Base-by-base conservation (phyloP, 2,797 vertebrate species). In the Epinephelus coioides region DNA sequence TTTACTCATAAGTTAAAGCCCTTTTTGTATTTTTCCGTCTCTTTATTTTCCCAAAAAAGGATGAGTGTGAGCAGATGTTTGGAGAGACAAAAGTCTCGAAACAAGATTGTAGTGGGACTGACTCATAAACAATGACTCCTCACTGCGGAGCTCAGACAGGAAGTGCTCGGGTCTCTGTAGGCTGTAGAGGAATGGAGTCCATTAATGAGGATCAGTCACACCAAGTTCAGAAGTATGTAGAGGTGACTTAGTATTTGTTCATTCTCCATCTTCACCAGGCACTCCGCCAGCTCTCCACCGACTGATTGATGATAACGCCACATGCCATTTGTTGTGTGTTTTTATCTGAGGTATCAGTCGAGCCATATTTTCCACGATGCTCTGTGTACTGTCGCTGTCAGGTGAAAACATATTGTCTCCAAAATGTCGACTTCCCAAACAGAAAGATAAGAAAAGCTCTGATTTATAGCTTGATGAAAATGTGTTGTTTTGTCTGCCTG, bases 161-260 rank as follows among this genome's bases (percentile, higher is more conserved):
- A 93, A 88, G 81, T 75, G 51, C 18, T 73, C 1, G 0, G 5
- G 69, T 81, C 76, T 60, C 69, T 50, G 66, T 38, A 54, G 73
- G 68, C 46, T 51, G 54, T 1, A 38, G 78, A 76, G 71, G 64
- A 83, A 72, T 59, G 15, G 3, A 46, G 21, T 56, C 38, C 44
- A 54, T 34, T 84, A 73, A 86, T 82, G 73, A 84, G 73, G n/a
- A 86, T 73, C 71, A 81, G 79, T 74, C 78, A 57, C 19, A 60
- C 5, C n/a, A 62, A 60, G 63, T 25, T 81, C 17, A 68, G 60
- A 77, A 63, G 46, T 73, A 73, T 81, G 61, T 56, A 54, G 40
- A 78, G 64, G 61, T 75, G 65, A 76, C 62, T 65, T 73, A 30
- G 19, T 53, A 9, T 69, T 68, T 61, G 25, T 71, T 74, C n/a